Conservation (phyloP, 2,797 vertebrate genomes). For the Chiloscyllium punctatum region DNA sequence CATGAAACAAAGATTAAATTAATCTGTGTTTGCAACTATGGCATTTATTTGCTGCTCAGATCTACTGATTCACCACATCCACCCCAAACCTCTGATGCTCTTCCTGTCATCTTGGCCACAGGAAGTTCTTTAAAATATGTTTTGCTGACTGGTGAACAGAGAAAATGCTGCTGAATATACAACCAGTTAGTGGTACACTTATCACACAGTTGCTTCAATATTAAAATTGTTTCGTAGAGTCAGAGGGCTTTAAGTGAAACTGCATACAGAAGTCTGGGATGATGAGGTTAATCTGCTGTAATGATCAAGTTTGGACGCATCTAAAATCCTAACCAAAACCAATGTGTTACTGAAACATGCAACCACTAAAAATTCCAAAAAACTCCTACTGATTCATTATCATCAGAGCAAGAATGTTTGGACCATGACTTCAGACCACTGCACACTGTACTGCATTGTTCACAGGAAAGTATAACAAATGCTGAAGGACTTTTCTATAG, state of each 20-base stretch:
- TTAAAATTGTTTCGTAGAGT: neutral
- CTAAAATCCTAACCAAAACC: neutral
- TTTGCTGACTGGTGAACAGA: neutral
- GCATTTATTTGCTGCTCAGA: neutral
- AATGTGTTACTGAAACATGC: neutral
- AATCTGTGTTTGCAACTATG: neutral
- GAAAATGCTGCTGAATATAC: neutral
- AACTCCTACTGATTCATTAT: constrained; percentile 25
- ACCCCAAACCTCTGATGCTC: neutral
- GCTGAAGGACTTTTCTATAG: neutral
- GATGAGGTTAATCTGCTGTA: neutral
- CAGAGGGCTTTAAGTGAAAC: neutral
- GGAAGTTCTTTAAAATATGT: constrained; percentile 7
- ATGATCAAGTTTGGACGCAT: neutral
- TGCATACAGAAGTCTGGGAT: neutral
- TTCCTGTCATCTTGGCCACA: neutral
- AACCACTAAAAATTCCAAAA: neutral
- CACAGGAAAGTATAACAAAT: neutral
- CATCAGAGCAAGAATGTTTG: constrained; percentile 20
- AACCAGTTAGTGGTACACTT: neutral
- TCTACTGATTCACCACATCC: neutral
- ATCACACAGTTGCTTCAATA: neutral
- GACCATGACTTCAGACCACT: constrained; percentile 19
- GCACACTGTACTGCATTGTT: constrained; percentile 16
- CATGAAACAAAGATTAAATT: neutral